A percentile compares a stretch with the other conserved stretches of the same genome.
These are phyloP conservation scores for Strigamia crassipes DNA, from an alignment of 2,888 invertebrate species.

Conservation along the genomic window DNA sequence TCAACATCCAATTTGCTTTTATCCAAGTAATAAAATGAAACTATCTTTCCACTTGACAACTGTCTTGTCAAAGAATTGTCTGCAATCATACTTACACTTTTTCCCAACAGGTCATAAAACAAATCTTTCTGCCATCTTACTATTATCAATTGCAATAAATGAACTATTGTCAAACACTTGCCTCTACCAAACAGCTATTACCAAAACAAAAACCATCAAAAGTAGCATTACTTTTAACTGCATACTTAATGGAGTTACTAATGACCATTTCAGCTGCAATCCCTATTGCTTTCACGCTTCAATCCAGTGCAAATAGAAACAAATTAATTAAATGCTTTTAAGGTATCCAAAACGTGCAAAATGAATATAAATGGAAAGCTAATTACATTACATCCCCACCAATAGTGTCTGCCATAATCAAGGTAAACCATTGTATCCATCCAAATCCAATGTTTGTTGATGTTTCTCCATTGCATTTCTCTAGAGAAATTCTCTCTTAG, in stretches of 20 bases:
- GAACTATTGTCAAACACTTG: background rate
- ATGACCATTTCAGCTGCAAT: background rate
- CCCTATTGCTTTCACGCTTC: background rate
- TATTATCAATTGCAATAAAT: background rate
- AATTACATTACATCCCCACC: background rate
- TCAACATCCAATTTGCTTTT: too few species aligned
- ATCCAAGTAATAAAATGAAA: too few species aligned
- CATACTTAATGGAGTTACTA: background rate
- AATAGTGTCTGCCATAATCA: too few species aligned
- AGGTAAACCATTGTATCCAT: background rate
- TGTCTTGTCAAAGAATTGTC: background rate
- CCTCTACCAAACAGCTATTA: background rate
- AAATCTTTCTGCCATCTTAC: background rate
- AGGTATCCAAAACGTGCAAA: background rate
- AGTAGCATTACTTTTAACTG: background rate
- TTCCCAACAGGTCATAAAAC: background rate
- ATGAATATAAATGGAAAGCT: background rate
- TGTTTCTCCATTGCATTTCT: background rate
- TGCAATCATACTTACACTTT: background rate
- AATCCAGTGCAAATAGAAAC: background rate
- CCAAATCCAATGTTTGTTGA: background rate
- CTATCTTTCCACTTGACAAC: background rate
- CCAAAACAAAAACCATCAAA: background rate
- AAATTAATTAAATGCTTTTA: background rate
- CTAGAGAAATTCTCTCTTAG: background rate